Evolutionary conservation across 2,113 vertebrate species (phyloP), one percentile per base, ranked within the genome.

Genomic region (Oncorhynchus keta): DNA sequence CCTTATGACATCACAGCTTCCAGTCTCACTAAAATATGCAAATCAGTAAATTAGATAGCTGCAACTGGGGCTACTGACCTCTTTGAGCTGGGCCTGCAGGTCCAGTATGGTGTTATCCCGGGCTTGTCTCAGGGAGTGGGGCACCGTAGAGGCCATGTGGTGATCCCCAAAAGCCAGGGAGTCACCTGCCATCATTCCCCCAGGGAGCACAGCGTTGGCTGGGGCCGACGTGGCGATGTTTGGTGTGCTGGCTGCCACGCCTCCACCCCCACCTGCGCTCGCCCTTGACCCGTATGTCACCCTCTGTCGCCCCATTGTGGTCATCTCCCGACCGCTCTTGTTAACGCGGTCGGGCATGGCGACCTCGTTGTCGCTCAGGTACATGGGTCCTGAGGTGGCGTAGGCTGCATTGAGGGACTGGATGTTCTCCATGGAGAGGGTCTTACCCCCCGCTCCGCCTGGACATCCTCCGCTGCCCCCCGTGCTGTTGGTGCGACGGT

Each of bases 361-460:
- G 0, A 95, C 97, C 90, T 99, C 98, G 39, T 99, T 97, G 88
- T 99, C 97, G 61, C 97, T 99, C 39, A 99, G 92, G 86, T 99
- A 99, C 97, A 99, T 97, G 0, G 98, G 98, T 70, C 97, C 96
- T 0, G 97, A 97, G 0, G 96, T 98, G 39, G 98, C 97, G 30
- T 99, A 99, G 5, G 98, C 98, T 65, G 98, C 98, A 2, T 98
- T 99, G 79, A 99, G 93, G 68, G 98, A 99, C 79, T 99, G 98
- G 78, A 99, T 99, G 79, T 99, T 99, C 87, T 99, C 98, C 98
- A 99, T 99, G 13, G 97, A 99, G 55, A 99, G 94, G 0, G 97
- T 98, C 87, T 99, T 99, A 7, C 97, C 97, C 68, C 95, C 96
- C 2, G 92, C 92, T 55, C 92, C 97, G 13, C 95, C 91, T 12